phyloP scores from a whole-genome alignment of 2,113 vertebrate genomes.

The Anser cygnoides region DNA sequence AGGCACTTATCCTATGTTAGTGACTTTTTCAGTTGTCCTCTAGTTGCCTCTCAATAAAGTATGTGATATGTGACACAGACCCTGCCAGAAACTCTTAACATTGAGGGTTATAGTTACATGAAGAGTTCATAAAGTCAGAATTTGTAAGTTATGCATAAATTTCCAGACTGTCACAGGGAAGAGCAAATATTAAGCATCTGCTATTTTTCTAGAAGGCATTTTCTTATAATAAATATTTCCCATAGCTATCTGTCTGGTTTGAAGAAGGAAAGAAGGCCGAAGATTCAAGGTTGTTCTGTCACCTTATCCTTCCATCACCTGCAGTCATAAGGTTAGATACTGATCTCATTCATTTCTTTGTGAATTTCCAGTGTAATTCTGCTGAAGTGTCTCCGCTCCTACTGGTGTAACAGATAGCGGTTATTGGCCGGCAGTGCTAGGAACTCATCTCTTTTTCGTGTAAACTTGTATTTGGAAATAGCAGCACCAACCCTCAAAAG shows the following conservation, averaged over 20 bases:
- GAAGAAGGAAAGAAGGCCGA: not conserved
- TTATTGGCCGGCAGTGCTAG: not conserved
- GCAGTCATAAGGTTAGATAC: not conserved
- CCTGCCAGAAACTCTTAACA: not conserved
- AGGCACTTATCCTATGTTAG: not conserved
- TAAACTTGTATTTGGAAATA: not conserved
- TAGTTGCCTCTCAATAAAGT: not conserved
- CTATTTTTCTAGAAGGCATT: conserved; percentile 1
- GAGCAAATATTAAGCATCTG: not conserved
- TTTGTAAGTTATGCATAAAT: not conserved
- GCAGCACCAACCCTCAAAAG: not conserved
- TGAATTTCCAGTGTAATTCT: not conserved
- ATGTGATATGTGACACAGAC: not conserved
- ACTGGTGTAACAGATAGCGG: not conserved
- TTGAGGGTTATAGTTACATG: not conserved
- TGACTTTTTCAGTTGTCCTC: not conserved
- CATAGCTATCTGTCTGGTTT: not conserved
- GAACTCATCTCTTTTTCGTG: too few species aligned
- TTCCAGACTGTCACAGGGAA: not conserved
- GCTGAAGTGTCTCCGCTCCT: not conserved
- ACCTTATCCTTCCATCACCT: not conserved
- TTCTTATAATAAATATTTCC: not conserved
- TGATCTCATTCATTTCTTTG: not conserved
- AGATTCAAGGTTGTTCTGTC: not conserved
- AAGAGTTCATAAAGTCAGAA: not conserved